Base-by-base conservation (phyloP, 2,888 invertebrate species). In the Neoitamus cyanurus region DNA sequence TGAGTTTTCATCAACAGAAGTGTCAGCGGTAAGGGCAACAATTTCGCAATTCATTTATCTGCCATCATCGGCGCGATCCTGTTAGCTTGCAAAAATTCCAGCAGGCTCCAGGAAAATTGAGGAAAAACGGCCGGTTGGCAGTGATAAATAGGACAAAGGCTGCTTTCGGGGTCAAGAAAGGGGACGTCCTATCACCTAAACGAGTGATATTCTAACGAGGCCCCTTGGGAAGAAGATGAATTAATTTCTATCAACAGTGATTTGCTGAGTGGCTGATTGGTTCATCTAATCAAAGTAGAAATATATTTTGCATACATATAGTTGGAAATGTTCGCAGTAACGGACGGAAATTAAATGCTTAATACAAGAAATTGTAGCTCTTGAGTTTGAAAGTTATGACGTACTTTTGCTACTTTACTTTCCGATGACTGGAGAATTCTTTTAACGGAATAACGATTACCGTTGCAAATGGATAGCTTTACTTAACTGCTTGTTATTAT, bases 31-130 rank as follows among this genome's bases (percentile, higher is more conserved):
- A 20, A 25, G 34, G 20, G 34, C 15, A 31, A 73, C 73, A 73
- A 73, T 58, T 58, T 75, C 75, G 75, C 75, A 75, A 75, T 75
- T 75, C 75, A 75, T 75, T 75, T 75, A 42, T 58, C 75, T 37
- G n/a, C 37, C 75, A 42, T 75, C 73, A 73, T 70, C 70, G 25
- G 30, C 31, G 58, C 25, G 58, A 75, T 42, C 28, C 75, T 20
- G 28, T 75, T 42, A 75, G 75, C 25, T 42, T 37, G 42, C 37
- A 75, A 42, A 75, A 42, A 58, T 75, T 20, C 3, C 58, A n/a
- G 75, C 36, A 42, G 42, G 11, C n/a, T 75, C 25, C 75, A 42
- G 42, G 28, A 37, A 75, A 75, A 75, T 42, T 75, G 9, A 11
- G 25, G 58, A 58, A 70, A 70, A 70, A 70, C 70, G 25, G 37